phyloP scores from a whole-genome alignment of 2,888 invertebrate species.

The Caenorhabditis uteleia region DNA sequence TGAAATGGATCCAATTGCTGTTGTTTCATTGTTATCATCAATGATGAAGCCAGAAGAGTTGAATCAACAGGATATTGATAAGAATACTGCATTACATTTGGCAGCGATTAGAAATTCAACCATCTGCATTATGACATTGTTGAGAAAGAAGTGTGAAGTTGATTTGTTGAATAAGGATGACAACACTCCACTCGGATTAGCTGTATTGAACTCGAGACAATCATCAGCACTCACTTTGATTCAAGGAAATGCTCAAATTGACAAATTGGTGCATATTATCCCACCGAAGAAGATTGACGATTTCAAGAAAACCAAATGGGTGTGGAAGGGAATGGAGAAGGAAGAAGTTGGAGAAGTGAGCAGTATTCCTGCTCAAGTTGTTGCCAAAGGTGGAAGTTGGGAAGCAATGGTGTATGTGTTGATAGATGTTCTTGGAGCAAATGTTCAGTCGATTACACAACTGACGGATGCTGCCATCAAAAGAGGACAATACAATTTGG shows the following conservation, averaged over 20 bases:
- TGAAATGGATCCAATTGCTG: constrained; percentile 54
- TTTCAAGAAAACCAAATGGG: constrained; percentile 16
- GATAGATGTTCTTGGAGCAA: constrained; percentile 70
- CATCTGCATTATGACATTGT: constrained; percentile 49
- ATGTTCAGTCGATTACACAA: constrained; percentile 30
- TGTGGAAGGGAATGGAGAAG: constrained; percentile 29
- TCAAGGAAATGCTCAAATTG: constrained; percentile 49
- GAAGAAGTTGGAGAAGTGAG: constrained; percentile 12
- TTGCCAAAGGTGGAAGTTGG: constrained; percentile 44
- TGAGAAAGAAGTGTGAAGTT: constrained; percentile 43
- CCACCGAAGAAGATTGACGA: not conserved
- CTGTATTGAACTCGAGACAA: constrained; percentile 55
- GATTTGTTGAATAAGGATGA: constrained; percentile 34
- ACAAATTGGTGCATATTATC: constrained; percentile 18
- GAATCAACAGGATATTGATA: constrained; percentile 35
- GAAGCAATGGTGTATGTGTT: constrained; percentile 70
- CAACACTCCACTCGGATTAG: constrained; percentile 66
- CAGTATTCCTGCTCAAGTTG: constrained; percentile 39
- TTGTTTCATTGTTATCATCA: constrained; percentile 46
- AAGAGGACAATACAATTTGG: constrained; percentile 41
- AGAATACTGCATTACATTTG: constrained; percentile 71
- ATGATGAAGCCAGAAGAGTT: constrained; percentile 31
- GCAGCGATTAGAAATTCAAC: constrained; percentile 69
- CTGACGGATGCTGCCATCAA: constrained; percentile 35
- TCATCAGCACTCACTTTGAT: constrained; percentile 67